Conservation (phyloP, 2,888 invertebrate species). For the Myopa testacea region DNA sequence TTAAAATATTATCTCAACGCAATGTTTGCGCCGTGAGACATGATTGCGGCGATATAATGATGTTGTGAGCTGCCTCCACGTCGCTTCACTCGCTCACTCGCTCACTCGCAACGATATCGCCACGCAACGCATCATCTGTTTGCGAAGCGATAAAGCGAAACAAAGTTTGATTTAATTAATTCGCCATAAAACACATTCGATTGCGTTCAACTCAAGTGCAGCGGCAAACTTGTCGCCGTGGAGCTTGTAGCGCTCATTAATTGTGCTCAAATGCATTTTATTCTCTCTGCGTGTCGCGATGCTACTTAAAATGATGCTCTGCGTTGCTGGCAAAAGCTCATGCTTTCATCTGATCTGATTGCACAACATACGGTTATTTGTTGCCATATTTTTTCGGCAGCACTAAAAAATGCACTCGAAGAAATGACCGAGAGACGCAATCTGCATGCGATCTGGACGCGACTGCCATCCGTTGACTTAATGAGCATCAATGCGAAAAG, state of each 20-base stretch:
- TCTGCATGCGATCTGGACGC: too few species aligned
- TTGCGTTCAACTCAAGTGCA: neutral
- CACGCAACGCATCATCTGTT: constrained; percentile 20
- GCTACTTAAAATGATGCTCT: too few species aligned
- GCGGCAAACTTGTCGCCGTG: neutral
- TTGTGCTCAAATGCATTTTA: neutral
- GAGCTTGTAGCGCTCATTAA: neutral
- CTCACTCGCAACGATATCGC: constrained; percentile 21
- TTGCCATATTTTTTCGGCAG: too few species aligned
- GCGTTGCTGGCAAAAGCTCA: too few species aligned
- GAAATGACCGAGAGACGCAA: too few species aligned
- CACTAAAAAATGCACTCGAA: too few species aligned
- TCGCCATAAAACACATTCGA: constrained; percentile 21
- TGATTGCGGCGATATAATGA: constrained; percentile 20
- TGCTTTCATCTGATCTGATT: too few species aligned
- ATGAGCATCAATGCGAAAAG: too few species aligned
- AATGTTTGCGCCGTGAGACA: constrained; percentile 30
- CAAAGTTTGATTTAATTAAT: constrained; percentile 36
- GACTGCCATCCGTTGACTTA: too few species aligned
- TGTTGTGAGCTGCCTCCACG: neutral
- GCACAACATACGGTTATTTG: too few species aligned
- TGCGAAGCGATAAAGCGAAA: constrained; percentile 23
- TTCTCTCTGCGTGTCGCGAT: neutral
- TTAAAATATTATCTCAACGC: constrained; percentile 33
- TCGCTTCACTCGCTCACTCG: neutral